A percentile compares a stretch with the other conserved stretches of the same genome.
Conservation (phyloP, 2,113 vertebrate species). For the Oreochromis tanganicae region DNA sequence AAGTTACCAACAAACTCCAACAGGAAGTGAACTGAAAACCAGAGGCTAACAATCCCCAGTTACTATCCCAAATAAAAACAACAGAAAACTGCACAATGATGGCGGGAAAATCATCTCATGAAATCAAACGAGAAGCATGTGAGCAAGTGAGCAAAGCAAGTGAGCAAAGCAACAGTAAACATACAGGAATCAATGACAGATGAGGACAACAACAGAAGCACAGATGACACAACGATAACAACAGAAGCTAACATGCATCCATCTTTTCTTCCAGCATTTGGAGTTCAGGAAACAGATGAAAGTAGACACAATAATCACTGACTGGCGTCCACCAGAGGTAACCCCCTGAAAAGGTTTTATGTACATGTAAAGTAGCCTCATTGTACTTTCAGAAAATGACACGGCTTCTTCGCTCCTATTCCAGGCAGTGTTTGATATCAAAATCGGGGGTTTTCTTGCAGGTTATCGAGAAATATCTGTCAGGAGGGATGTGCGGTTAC, state of each 20-base stretch:
- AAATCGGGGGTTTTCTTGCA: slow-evolving; percentile 28
- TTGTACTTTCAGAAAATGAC: not conserved
- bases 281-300: slow-evolving; percentile 88
- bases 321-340: slow-evolving; percentile 92
- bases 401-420: not conserved
- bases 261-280: slow-evolving; percentile 75
- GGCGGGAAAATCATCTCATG: not conserved
- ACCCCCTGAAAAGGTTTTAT: not conserved
- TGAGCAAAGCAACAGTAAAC: not conserved
- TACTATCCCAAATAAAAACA: not conserved
- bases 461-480: slow-evolving; percentile 86
- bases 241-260: not conserved
- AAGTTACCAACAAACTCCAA: not conserved
- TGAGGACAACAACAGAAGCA: not conserved
- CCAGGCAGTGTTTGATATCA: not conserved
- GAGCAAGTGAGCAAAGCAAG: not conserved
- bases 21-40: not conserved
- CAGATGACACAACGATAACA: not conserved
- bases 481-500: slow-evolving; percentile 87
- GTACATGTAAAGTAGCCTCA: not conserved
- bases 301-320: slow-evolving; percentile 71
- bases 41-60: not conserved
- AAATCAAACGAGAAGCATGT: not conserved
- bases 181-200: accelerated
- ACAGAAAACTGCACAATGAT: accelerated